These are phyloP conservation scores for Lamellibrachia luymesi DNA, from an alignment of 1,140 invertebrate species.

Conservation along the genomic window DNA sequence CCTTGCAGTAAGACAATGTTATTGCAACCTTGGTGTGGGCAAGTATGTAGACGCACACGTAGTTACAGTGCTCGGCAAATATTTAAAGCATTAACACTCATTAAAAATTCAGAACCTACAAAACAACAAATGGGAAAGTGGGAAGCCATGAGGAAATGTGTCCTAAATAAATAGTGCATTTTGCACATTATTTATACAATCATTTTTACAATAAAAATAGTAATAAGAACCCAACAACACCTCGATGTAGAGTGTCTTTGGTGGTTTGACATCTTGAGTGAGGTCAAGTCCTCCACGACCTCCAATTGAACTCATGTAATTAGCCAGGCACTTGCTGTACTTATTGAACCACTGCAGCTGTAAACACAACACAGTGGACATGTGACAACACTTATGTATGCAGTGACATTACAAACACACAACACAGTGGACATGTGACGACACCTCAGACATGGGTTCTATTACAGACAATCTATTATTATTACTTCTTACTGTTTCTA, in stretches of 20 bases:
- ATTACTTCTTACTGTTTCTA: too few relatives aligned
- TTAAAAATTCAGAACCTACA: neutral
- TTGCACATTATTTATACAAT: neutral
- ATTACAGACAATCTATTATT: too few relatives aligned
- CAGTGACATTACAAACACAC: too few relatives aligned
- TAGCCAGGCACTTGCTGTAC: conserved; percentile 82
- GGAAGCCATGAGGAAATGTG: neutral
- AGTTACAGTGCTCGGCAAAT: neutral
- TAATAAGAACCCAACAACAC: conserved; percentile 49
- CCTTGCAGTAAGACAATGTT: neutral
- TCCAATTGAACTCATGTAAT: conserved; percentile 82
- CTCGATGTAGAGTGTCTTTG: conserved; percentile 89
- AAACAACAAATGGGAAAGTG: neutral
- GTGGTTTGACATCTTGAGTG: conserved; percentile 83
- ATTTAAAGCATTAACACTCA: neutral
- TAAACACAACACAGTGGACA: conserved; percentile 2
- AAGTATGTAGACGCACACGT: too few relatives aligned
- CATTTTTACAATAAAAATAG: neutral
- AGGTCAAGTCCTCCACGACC: conserved; percentile 80
- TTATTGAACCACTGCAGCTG: conserved; percentile 79
- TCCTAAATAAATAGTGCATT: neutral
- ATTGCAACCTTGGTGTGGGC: too few relatives aligned
- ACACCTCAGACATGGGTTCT: too few relatives aligned
- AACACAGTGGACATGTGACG: too few relatives aligned
- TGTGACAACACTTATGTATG: too few relatives aligned